A percentile compares a stretch with the other conserved stretches of the same genome.
phyloP scores from a whole-genome alignment of 2,888 invertebrate genomes.

The Synergus gifuensis region DNA sequence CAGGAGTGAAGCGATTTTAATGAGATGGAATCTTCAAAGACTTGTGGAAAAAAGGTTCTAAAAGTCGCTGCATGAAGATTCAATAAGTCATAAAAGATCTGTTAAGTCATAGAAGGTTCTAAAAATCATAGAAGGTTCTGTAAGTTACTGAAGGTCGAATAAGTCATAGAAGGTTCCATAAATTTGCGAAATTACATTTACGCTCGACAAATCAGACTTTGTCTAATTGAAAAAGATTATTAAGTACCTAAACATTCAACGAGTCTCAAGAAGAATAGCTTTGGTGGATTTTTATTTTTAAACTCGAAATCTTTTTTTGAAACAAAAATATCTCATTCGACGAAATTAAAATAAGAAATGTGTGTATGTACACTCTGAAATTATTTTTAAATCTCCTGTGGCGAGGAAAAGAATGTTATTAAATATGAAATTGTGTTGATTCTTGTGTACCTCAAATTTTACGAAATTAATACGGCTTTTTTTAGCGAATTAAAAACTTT shows the following conservation, averaged over 20 bases:
- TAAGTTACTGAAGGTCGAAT: too few species aligned
- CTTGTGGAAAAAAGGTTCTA: too few species aligned
- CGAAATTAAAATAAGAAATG: background rate
- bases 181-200: background rate
- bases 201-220: background rate
- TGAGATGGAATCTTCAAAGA: too few species aligned
- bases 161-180: background rate
- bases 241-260: background rate
- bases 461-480: constrained; percentile 6
- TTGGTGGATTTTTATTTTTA: background rate
- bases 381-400: background rate
- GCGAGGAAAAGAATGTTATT: background rate
- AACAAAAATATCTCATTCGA: background rate
- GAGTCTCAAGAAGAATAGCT: background rate
- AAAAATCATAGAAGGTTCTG: too few species aligned
- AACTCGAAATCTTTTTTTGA: background rate
- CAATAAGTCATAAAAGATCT: too few species aligned
- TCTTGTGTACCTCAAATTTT: background rate
- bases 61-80: too few species aligned
- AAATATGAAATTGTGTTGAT: constrained; percentile 15
- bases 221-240: background rate
- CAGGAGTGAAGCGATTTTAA: background rate
- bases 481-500: background rate
- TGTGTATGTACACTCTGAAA: background rate
- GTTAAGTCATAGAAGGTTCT: too few species aligned